Evolutionary conservation across 2,113 vertebrate genomes (phyloP), one percentile per base, ranked within the genome.

Genomic region (Rhagologus leucostigma): DNA sequence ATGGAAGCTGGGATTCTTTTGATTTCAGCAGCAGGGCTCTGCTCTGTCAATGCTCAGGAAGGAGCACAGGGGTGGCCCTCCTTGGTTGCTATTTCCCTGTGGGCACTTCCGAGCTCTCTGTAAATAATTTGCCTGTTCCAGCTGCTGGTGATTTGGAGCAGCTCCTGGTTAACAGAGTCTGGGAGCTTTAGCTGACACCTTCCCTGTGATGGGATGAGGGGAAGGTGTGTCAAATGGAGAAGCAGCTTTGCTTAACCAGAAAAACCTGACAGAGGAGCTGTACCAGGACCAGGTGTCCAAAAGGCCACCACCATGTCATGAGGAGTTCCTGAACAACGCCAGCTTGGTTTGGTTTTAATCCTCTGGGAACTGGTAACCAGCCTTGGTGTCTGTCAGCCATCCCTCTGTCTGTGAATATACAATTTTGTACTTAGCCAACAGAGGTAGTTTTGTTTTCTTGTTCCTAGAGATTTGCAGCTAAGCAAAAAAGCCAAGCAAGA

Each of bases 51-150:
- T 33, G 11, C 26, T 44, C 35, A 37, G 59, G 49, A n/a, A 24
- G 35, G 46, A 53, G 35, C 69, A 32, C 2, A 4, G 24, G 27
- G 10, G 8, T 13, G 16, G 21, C 35, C 44, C 37, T 41, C 10
- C 56, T 13, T 11, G 37, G 39, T 49, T 0, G 0, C 19, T 13
- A 0, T 49, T 53, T 63, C 49, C 30, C 19, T 52, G 0, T 11
- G 74, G 41, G 44, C 26, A 35, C 6, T 6, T 32, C 24, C 7
- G 7, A n/a, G 42, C 29, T 16, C 30, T n/a, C 16, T 30, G 30
- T 22, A n/a, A 82, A 19, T 39, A 52, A 15, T 26, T 19, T 20
- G 7, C 13, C 33, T 71, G 15, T 37, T 55, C 52, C 15, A 26
- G 52, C 71, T 53, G 27, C 0, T 3, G 55, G 22, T 2, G 2